These are phyloP conservation scores for Eupithecia pulchellata DNA, from an alignment of 2,888 invertebrate species.

Conservation along the genomic window DNA sequence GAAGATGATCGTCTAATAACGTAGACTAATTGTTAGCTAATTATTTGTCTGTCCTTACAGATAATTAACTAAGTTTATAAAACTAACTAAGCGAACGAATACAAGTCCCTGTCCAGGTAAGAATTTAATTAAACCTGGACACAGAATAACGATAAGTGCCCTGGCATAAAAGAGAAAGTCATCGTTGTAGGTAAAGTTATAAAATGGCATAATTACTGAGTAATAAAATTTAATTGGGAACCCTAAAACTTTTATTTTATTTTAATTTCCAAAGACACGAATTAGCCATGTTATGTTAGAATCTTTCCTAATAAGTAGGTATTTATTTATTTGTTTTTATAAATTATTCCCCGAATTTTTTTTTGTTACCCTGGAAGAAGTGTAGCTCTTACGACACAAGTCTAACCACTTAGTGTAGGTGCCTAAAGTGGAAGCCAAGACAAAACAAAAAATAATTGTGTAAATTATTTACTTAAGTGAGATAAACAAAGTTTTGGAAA, in stretches of 20 bases:
- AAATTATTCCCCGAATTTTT: no score
- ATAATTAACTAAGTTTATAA: not conserved
- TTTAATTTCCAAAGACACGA: not conserved
- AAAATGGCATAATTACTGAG: slow-evolving; percentile 1
- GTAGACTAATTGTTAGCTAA: not conserved
- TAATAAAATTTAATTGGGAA: not conserved
- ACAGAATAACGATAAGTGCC: no score
- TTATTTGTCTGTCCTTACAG: not conserved
- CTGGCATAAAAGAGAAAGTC: slow-evolving; percentile 1
- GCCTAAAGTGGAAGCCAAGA: no score
- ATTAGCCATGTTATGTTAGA: not conserved
- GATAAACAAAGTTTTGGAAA: no score
- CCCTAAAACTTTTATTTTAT: not conserved
- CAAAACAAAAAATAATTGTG: no score
- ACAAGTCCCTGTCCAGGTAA: not conserved
- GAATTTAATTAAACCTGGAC: not conserved
- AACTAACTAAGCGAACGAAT: not conserved
- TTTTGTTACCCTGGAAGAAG: no score
- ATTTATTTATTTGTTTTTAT: no score
- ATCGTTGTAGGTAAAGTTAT: not conserved
- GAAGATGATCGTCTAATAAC: no score
- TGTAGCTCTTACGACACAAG: no score
- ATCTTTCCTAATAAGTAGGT: not conserved
- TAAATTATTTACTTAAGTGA: no score
- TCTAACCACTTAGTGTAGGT: no score